A percentile compares a stretch with the other conserved stretches of the same genome.
Conservation (phyloP, 2,113 vertebrate species). For the Craseonycteris thonglongyai region DNA sequence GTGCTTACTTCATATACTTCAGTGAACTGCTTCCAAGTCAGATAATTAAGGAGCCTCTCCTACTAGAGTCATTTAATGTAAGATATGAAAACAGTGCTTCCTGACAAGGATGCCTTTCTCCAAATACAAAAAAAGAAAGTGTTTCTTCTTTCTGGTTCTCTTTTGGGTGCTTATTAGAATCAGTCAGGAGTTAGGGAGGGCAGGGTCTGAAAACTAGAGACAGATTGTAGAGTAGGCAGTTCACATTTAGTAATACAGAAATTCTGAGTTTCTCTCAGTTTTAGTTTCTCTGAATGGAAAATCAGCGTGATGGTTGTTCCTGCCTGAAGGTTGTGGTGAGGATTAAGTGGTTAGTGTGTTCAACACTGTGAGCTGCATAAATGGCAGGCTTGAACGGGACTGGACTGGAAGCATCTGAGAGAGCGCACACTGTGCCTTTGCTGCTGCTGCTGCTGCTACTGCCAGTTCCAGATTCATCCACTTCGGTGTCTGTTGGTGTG, state of each 20-base stretch:
- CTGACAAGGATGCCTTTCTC: background rate
- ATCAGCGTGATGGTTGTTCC: background rate
- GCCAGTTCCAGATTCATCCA: background rate
- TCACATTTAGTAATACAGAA: background rate
- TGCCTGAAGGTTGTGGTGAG: background rate
- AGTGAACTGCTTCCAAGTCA: background rate
- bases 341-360: background rate
- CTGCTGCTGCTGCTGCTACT: background rate
- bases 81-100: background rate
- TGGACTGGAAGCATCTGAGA: no score
- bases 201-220: background rate
- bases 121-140: background rate
- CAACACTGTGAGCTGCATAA: background rate
- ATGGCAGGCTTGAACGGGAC: background rate
- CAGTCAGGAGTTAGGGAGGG: background rate
- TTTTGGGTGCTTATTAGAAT: background rate
- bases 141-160: background rate
- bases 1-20: background rate
- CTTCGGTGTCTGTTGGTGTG: accelerated
- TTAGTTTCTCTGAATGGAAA: background rate
- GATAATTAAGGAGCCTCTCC: background rate
- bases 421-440: no score
- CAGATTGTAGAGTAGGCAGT: background rate
- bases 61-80: background rate
- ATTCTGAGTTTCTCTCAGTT: background rate